These are phyloP conservation scores for Agriopis aurantiaria DNA, from an alignment of 2,888 invertebrate species.

Conservation along the genomic window DNA sequence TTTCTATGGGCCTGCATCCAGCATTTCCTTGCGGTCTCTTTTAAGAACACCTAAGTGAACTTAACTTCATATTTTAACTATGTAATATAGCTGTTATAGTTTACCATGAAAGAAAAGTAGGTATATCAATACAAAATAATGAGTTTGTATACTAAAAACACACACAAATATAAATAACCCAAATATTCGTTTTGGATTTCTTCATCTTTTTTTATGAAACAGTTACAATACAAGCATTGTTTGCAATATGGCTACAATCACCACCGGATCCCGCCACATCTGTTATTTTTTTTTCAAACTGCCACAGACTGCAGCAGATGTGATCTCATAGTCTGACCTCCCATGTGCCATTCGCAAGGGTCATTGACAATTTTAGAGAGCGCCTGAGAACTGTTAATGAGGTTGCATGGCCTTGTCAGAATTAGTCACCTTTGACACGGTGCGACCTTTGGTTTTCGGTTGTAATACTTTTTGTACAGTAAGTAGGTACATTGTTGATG, in stretches of 20 bases:
- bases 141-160: too few relatives aligned
- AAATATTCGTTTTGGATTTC: neutral
- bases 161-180: too few relatives aligned
- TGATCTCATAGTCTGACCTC: constrained; percentile 36
- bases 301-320: constrained; percentile 21
- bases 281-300: constrained; percentile 19
- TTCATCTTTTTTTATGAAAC: neutral
- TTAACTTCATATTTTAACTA: too few relatives aligned
- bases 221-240: constrained; percentile 3
- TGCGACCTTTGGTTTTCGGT: constrained; percentile 42
- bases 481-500: too few relatives aligned
- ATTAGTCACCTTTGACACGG: constrained; percentile 55
- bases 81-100: too few relatives aligned
- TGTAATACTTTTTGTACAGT: neutral
- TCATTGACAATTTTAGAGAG: constrained; percentile 49
- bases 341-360: constrained; percentile 36
- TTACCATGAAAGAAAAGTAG: too few relatives aligned
- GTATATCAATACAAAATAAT: too few relatives aligned
- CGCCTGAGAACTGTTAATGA: constrained; percentile 47
- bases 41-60: too few relatives aligned
- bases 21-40: too few relatives aligned
- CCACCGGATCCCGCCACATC: constrained; percentile 21
- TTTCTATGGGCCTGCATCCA: too few relatives aligned
- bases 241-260: constrained; percentile 15
- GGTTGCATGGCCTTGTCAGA: constrained; percentile 57